Percentiles rank a stretch among this genome's conserved stretches.
phyloP scores from a whole-genome alignment of 2,113 vertebrate species.

The Elachura formosa region DNA sequence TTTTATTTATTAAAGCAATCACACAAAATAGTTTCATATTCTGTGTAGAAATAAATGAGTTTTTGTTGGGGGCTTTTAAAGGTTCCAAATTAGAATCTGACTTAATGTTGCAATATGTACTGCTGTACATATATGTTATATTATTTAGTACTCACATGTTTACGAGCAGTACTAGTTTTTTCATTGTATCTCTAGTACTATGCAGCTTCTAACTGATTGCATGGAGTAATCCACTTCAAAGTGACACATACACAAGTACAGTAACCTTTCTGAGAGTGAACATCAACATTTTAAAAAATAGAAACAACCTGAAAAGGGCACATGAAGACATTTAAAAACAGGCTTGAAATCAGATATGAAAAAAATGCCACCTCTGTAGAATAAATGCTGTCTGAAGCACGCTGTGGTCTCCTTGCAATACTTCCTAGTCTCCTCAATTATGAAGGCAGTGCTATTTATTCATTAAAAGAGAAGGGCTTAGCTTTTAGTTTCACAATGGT shows the following conservation, averaged over 20 bases:
- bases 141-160: background rate
- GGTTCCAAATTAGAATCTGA: background rate
- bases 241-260: background rate
- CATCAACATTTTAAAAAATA: background rate
- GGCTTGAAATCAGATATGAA: constrained; percentile 13
- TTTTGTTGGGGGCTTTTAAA: background rate
- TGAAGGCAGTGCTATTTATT: background rate
- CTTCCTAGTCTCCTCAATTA: background rate
- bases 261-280: background rate
- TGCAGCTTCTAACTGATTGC: background rate
- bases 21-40: background rate
- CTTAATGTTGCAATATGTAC: background rate
- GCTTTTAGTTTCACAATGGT: constrained; percentile 37
- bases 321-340: background rate
- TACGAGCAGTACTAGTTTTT: background rate
- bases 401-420: background rate
- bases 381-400: background rate
- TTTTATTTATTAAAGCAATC: background rate
- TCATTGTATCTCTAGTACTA: background rate
- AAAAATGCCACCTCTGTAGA: background rate
- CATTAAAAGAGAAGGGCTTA: constrained; percentile 45
- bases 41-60: background rate
- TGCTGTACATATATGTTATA: background rate
- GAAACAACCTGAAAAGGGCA: background rate
- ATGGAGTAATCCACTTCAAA: background rate